These are phyloP conservation scores for Drosophila tsacasi DNA, from an alignment of 1,140 invertebrate genomes.

Conservation along the genomic window DNA sequence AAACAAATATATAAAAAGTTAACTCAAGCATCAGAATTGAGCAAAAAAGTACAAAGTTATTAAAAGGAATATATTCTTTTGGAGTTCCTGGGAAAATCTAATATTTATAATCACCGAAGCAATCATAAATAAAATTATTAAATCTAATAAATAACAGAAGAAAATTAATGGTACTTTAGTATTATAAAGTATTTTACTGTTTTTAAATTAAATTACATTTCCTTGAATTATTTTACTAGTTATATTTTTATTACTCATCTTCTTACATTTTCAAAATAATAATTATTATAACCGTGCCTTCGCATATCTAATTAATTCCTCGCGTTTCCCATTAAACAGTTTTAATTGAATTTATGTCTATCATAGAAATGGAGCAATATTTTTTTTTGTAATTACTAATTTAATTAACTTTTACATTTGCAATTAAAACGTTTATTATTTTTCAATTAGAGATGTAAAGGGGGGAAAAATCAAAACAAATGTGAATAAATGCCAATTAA, in stretches of 20 bases:
- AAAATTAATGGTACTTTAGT: neutral
- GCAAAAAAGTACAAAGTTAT: neutral
- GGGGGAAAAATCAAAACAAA: constrained; percentile 25
- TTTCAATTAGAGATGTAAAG: constrained; percentile 32
- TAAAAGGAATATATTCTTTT: too few relatives aligned
- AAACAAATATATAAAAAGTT: too few relatives aligned
- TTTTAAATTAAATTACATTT: neutral
- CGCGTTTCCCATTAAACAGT: constrained; percentile 33
- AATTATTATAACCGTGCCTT: neutral
- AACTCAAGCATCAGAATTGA: neutral
- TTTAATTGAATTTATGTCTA: constrained; percentile 2
- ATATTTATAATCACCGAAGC: too few relatives aligned
- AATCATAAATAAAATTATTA: neutral
- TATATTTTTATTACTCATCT: neutral
- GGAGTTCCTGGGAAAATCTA: too few relatives aligned
- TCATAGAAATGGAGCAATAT: constrained; percentile 18
- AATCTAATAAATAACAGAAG: neutral
- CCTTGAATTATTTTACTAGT: neutral
- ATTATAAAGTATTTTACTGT: neutral
- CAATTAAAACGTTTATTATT: constrained; percentile 39
- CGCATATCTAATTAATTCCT: constrained; percentile 32
- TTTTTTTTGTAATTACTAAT: constrained; percentile 37
- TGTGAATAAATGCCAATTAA: constrained; percentile 32
- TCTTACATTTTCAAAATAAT: too few relatives aligned
- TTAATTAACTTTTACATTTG: constrained; percentile 37